These are phyloP conservation scores for Cacatua alba DNA, from an alignment of 2,113 vertebrate genomes.

Conservation along the genomic window DNA sequence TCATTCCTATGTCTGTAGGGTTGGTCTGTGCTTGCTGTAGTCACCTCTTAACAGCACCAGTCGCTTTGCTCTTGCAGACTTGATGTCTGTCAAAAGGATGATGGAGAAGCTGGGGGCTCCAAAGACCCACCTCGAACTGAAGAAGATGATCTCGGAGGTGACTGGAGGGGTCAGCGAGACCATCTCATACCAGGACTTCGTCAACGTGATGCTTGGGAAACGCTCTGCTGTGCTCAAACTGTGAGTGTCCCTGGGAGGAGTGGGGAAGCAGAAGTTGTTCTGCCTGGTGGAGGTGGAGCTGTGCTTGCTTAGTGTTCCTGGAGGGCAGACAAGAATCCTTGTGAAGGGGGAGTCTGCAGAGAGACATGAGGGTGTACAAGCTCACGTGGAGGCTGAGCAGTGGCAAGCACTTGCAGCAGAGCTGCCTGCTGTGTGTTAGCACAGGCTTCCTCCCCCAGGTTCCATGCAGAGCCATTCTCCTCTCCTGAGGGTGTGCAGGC, in stretches of 20 bases:
- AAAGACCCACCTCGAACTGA: conserved; percentile 95
- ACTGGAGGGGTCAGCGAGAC: conserved; percentile 88
- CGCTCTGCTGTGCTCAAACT: conserved; percentile 93
- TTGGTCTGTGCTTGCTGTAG: background rate
- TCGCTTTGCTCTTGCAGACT: conserved; percentile 73
- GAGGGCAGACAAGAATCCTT: background rate
- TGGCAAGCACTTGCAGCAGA: background rate
- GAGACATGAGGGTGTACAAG: background rate
- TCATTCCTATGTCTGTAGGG: background rate
- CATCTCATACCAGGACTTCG: conserved; percentile 95
- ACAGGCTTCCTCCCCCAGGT: background rate
- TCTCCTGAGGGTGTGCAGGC: background rate
- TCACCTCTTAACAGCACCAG: background rate
- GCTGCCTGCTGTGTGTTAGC: background rate
- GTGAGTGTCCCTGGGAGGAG: conserved; percentile 78
- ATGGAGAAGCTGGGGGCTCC: conserved; percentile 98
- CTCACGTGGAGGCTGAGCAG: background rate
- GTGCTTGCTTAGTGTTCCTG: background rate
- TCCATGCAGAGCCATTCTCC: background rate
- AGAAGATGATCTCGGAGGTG: conserved; percentile 97
- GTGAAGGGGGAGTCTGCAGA: background rate
- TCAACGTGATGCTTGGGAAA: conserved; percentile 97
- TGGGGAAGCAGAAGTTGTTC: background rate
- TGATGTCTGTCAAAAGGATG: conserved; percentile 97
- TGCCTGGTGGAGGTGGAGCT: background rate